Base-by-base conservation (phyloP, 1,140 invertebrate species). In the Mizuhopecten yessoensis region DNA sequence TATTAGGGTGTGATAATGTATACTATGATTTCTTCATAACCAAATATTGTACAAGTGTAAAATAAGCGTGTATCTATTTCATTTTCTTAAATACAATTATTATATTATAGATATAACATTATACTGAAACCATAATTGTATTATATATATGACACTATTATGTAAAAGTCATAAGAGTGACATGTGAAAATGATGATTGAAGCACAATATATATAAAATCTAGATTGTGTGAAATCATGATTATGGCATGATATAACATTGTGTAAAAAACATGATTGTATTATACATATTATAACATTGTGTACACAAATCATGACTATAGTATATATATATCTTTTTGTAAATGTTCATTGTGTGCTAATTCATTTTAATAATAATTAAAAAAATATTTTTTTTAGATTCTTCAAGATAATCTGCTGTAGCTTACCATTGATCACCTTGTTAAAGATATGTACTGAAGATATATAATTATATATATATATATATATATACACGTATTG, bases 341-440 rank as follows among this genome's bases (percentile, higher is more conserved):
- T 29, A 29, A 29, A 75, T 75, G n/a, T 29, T 75, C 57, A 75
- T 75, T 75, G 57, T 75, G 57, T 75, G 57, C 57, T 75, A 75
- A 75, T 75, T 17, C 3, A 49, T 17, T 49, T 49, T 49, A 49
- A 17, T 20, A 29, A 75, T 75, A 75, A 75, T 29, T n/a, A 13
- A n/a, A 75, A 75, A 75, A 75, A 75, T 29, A 75, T 75, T 75
- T 75, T 75, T 75, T 75, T 75, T 75, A 75, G 57, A 75, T 75
- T 75, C 57, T 75, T 75, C 57, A 29, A 75, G 1, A 45, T n/a
- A 75, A 75, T 29, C n/a, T 75, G 57, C 57, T 75, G 57, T 75
- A 75, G 57, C 29, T 75, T 9, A 29, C 42, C 42, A 45, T 45
- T 45, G n/a, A 45, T 29, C n/a, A 29, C 57, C 0, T 29, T 75